A percentile compares a stretch with the other conserved stretches of the same genome.
phyloP scores from a whole-genome alignment of 2,113 vertebrate species.

The sheep (Ovis aries) region DNA sequence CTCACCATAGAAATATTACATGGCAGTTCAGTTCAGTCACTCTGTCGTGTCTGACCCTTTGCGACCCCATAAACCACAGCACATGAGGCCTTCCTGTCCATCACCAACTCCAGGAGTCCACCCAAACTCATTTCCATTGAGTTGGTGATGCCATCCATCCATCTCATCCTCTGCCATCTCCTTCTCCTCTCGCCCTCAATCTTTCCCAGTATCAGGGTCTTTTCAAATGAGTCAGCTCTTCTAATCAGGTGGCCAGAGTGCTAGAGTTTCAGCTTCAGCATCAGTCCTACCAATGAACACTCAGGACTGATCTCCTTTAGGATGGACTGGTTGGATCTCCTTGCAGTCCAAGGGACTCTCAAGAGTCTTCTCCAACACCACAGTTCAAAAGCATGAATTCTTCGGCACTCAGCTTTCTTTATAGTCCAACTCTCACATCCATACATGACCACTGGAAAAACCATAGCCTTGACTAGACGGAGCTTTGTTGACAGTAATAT shows the following conservation, averaged over 20 bases:
- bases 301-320: background rate
- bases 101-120: background rate
- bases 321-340: background rate
- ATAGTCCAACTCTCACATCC: too few species aligned
- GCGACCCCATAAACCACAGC: background rate
- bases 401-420: fast-evolving
- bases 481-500: too few species aligned
- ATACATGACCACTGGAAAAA: too few species aligned
- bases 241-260: background rate
- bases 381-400: background rate
- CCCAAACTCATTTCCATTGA: background rate
- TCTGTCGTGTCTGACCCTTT: background rate
- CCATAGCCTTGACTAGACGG: too few species aligned
- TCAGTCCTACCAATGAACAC: background rate
- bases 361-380: background rate
- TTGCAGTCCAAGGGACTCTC: background rate
- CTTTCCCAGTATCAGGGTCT: background rate
- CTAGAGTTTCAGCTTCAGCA: background rate
- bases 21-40: background rate
- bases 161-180: background rate
- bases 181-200: background rate
- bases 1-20: background rate
- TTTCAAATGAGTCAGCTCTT: background rate
- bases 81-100: fast-evolving
- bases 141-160: background rate